Conservation (phyloP, 2,113 vertebrate species). For the Martes martes region DNA sequence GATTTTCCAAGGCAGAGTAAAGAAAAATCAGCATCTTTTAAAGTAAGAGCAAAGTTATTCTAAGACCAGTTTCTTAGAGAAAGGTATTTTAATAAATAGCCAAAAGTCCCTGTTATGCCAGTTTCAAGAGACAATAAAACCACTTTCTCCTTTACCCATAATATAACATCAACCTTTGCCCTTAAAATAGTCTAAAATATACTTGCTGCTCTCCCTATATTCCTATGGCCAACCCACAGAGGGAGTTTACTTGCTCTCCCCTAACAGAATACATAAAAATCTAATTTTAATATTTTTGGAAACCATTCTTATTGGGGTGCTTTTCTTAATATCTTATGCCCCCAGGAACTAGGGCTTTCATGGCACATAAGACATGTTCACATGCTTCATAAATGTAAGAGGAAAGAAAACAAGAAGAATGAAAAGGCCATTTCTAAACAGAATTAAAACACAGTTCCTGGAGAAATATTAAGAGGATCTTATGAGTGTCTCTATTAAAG, state of each 20-base stretch:
- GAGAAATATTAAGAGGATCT: background rate
- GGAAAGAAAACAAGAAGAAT: background rate
- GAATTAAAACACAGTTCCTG: background rate
- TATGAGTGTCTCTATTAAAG: background rate
- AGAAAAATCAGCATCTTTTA: background rate
- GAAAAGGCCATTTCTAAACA: background rate
- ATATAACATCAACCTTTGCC: background rate
- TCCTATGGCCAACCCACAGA: background rate
- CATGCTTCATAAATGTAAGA: background rate
- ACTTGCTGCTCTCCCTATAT: background rate
- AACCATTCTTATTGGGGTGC: background rate
- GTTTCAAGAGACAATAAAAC: background rate
- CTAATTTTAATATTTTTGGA: background rate
- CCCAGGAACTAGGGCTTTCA: background rate
- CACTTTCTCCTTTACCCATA: background rate
- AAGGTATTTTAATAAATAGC: background rate
- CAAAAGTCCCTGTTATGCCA: background rate
- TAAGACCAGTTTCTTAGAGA: background rate
- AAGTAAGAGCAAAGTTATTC: slow-evolving; percentile 15
- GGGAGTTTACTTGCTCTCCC: background rate
- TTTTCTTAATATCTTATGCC: background rate
- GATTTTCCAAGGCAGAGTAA: background rate
- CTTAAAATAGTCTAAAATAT: background rate
- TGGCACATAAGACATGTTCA: background rate
- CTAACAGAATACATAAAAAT: background rate